phyloP scores from a whole-genome alignment of 2,888 invertebrate genomes.

The Melanargia galathea region DNA sequence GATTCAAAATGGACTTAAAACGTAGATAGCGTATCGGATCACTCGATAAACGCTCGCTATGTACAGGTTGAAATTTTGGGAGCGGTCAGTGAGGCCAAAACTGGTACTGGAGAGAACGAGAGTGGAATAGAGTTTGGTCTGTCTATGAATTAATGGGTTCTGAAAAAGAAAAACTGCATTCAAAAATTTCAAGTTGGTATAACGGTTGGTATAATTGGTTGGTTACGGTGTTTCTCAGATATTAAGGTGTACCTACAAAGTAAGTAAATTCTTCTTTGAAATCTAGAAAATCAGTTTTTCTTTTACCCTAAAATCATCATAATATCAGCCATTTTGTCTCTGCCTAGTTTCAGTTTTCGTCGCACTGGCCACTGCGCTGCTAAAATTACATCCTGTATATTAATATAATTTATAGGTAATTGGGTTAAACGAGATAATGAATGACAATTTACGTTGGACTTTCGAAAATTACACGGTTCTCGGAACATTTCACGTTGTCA shows the following conservation, averaged over 20 bases:
- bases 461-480: slow-evolving; percentile 14
- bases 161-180: too few relatives aligned
- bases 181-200: too few relatives aligned
- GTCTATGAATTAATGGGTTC: too few relatives aligned
- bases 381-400: neutral
- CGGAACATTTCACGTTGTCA: slow-evolving; percentile 11
- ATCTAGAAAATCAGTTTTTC: neutral
- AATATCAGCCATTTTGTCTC: neutral
- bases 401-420: slow-evolving; percentile 59
- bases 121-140: neutral
- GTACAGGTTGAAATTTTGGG: neutral
- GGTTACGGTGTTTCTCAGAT: too few relatives aligned
- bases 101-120: neutral
- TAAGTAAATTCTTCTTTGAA: too few relatives aligned
- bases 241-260: too few relatives aligned
- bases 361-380: neutral
- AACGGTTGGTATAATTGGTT: too few relatives aligned
- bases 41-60: slow-evolving; percentile 45
- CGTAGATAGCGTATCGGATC: slow-evolving; percentile 50
- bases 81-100: neutral
- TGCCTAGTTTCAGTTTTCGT: neutral
- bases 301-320: neutral
- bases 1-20: slow-evolving; percentile 50
- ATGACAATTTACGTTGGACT: slow-evolving; percentile 19
- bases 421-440: slow-evolving; percentile 55